These are phyloP conservation scores for Planiliza haematocheilus DNA, from an alignment of 2,113 vertebrate species.

Conservation along the genomic window DNA sequence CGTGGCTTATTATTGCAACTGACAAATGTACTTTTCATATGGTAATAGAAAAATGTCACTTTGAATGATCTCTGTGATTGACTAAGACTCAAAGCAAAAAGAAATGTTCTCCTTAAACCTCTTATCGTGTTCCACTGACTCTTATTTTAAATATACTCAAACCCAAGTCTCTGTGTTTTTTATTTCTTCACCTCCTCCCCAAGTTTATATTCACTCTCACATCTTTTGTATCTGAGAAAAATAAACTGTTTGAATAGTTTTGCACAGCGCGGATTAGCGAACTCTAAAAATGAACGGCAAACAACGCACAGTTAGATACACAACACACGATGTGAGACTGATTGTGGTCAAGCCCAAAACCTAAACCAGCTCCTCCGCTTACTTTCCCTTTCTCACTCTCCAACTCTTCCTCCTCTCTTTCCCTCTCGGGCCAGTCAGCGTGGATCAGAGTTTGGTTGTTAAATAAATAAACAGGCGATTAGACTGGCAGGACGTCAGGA, in stretches of 20 bases:
- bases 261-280: too few relatives aligned
- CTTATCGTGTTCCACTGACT: too few relatives aligned
- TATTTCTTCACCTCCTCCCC: too few relatives aligned
- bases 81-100: not conserved
- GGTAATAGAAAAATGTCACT: not conserved
- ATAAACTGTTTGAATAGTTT: too few relatives aligned
- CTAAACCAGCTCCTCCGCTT: slow-evolving; percentile 37
- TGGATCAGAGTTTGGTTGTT: slow-evolving; percentile 57
- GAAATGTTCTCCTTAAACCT: too few relatives aligned
- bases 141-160: too few relatives aligned
- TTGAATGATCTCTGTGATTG: not conserved
- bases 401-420: not conserved
- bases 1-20: not conserved
- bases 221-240: too few relatives aligned
- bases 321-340: too few relatives aligned
- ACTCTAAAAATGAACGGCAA: too few relatives aligned
- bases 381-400: slow-evolving; percentile 61
- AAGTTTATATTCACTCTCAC: too few relatives aligned
- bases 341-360: slow-evolving; percentile 29
- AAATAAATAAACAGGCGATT: slow-evolving; percentile 80
- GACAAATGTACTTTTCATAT: not conserved
- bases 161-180: too few relatives aligned
- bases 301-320: not conserved
- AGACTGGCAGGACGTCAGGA: slow-evolving; percentile 80
- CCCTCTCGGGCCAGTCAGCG: slow-evolving; percentile 9